Conservation (phyloP, 2,888 invertebrate species). For the Choristoneura rosaceana region DNA sequence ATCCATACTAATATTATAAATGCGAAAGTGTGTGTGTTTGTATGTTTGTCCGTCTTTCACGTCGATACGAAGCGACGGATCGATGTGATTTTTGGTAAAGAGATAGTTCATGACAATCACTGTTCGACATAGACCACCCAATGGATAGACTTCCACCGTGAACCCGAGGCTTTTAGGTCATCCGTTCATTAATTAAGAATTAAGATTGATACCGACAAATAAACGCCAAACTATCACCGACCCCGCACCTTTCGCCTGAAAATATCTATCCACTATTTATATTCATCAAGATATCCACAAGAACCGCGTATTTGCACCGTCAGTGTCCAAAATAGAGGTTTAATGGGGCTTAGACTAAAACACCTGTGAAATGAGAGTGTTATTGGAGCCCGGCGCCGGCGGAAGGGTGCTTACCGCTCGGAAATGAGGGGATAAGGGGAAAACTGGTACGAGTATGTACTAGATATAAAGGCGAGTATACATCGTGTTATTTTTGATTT, state of each 20-base stretch:
- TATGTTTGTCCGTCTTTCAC: no score
- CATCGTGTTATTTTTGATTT: no score
- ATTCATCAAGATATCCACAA: not conserved
- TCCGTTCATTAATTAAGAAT: not conserved
- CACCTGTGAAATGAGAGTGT: conserved; percentile 29
- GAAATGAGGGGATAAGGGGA: conserved; percentile 30
- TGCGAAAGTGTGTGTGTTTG: no score
- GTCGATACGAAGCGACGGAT: no score
- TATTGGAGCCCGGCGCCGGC: conserved; percentile 33
- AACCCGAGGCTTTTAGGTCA: no score
- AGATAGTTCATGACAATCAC: no score
- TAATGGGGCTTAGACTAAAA: conserved; percentile 22
- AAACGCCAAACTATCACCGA: not conserved
- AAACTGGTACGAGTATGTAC: conserved; percentile 9
- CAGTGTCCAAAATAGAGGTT: conserved; percentile 12
- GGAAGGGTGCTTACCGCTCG: conserved; percentile 27
- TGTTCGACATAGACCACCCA: no score
- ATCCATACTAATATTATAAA: no score
- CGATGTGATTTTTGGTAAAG: no score
- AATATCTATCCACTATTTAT: not conserved
- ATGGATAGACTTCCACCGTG: no score
- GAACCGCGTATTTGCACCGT: not conserved
- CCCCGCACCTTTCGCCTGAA: not conserved
- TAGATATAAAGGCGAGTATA: not conserved
- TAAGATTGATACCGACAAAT: not conserved